Evolutionary conservation across 1,140 invertebrate genomes (phyloP).

Genomic region (Brachionus rotundiformis): DNA sequence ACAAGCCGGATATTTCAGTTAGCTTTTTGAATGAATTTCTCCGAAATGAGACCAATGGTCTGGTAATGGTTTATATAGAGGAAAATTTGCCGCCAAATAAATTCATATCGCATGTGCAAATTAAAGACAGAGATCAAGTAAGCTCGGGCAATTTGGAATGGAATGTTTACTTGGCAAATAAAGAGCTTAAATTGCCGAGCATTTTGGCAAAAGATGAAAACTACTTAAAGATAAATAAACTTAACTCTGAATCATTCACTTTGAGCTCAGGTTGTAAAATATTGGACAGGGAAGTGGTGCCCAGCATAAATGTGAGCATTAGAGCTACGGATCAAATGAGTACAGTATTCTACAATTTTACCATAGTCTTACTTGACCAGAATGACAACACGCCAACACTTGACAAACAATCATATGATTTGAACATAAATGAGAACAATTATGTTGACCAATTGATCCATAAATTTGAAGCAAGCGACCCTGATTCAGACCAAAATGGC

Average conservation of each 20-base stretch:
- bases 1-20: neutral
- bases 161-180: neutral
- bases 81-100: neutral
- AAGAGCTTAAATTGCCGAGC: neutral
- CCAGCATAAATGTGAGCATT: neutral
- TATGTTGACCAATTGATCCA: constrained; percentile 41
- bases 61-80: neutral
- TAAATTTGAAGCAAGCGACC: constrained; percentile 5
- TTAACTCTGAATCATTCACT: constrained; percentile 19
- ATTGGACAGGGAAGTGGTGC: neutral
- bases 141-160: neutral
- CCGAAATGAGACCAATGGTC: neutral
- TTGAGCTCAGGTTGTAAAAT: neutral
- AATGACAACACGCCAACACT: constrained; percentile 31
- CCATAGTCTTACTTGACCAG: neutral
- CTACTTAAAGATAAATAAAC: neutral
- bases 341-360: neutral
- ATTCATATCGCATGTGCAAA: constrained; percentile 36
- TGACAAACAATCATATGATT: neutral
- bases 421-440: constrained; percentile 37
- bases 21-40: neutral
- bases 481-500: neutral
- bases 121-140: constrained; percentile 6
- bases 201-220: neutral
- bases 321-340: neutral